Evolutionary conservation across 1,140 invertebrate genomes (phyloP), one percentile per base, ranked within the genome.

Genomic region (Pseudoatta argentina): DNA sequence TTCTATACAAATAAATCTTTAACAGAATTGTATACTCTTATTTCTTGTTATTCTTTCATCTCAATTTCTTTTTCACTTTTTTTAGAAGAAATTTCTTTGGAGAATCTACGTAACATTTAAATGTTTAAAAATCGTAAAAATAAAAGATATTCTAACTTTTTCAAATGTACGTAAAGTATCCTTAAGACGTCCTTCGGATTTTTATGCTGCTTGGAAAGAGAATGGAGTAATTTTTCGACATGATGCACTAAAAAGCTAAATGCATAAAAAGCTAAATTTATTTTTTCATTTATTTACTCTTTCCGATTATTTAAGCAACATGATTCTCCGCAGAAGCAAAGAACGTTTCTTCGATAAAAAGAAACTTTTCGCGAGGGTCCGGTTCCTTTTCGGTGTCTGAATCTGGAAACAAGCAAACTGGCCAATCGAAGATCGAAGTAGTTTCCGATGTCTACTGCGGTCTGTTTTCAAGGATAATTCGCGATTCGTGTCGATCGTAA

Each of bases 401-500:
- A 82, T 75, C 77, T 53, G 71, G 30, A 55, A 16, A 85, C 85
- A 89, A 79, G 75, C 85, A 75, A 90, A 82, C 78, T 81, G 88
- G 87, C 81, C 87, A 86, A 90, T 91, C 88, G 92, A 91, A 89
- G 91, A 93, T 94, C 94, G 91, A 94, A 94, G 94, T 94, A 94
- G 92, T 94, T 95, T 94, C 92, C 90, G 92, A 76, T 78, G 89
- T 89, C 92, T 89, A 91, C 89, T 89, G 90, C 88, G 88, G 89
- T 71, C 91, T 87, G 91, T 90, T 93, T 91, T 87, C 88, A 92
- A 88, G 79, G 93, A 87, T 95, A 95, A 95, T 95, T 94, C 94
- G 92, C 93, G 91, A 94, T 93, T 89, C 94, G 90, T 95, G 94
- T 95, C 91, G 94, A 88, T 86, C 93, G 94, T 95, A 94, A 94